Evolutionary conservation across 2,113 vertebrate genomes (phyloP).

Genomic region (Oncorhynchus keta): DNA sequence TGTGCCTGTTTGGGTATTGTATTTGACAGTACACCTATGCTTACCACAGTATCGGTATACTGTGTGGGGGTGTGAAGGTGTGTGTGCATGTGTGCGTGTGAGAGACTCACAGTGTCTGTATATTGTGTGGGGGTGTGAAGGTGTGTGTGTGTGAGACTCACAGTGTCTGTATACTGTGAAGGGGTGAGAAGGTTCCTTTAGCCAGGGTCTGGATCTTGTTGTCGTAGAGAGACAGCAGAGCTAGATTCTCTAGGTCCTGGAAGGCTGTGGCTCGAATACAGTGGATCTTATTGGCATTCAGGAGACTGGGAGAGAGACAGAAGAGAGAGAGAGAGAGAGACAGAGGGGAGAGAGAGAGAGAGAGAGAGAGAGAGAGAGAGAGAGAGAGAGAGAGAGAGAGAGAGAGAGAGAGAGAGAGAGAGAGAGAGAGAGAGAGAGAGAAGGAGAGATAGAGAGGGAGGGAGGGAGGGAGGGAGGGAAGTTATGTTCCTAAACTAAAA

Average conservation of each 20-base stretch:
- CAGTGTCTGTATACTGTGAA: conserved; percentile 92
- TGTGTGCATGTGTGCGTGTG: not conserved
- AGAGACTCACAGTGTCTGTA: conserved; percentile 87
- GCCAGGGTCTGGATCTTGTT: conserved; percentile 96
- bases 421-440: not conserved
- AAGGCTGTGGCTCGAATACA: conserved; percentile 85
- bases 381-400: not conserved
- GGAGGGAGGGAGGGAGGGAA: not conserved
- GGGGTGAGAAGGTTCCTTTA: conserved; percentile 88
- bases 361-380: not conserved
- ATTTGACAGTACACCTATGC: not conserved
- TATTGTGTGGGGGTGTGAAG: conserved; percentile 47
- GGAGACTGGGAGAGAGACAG: conserved; percentile 70
- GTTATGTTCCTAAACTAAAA: too few species aligned
- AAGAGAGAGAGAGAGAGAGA: not conserved
- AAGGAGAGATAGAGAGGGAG: accelerated
- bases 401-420: not conserved
- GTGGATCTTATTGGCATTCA: conserved; percentile 97
- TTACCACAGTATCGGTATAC: conserved; percentile 93
- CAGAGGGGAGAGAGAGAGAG: not conserved
- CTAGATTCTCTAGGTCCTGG: conserved; percentile 92
- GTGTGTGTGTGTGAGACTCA: conserved; percentile 53
- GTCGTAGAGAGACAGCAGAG: conserved; percentile 92
- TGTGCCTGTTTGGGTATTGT: not conserved
- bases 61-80: conserved; percentile 85